Evolutionary conservation across 37 sponge, comb jelly and placozoan species (phyloP), one percentile per base, ranked within the genome.

Genomic region (Beroe ovata): DNA sequence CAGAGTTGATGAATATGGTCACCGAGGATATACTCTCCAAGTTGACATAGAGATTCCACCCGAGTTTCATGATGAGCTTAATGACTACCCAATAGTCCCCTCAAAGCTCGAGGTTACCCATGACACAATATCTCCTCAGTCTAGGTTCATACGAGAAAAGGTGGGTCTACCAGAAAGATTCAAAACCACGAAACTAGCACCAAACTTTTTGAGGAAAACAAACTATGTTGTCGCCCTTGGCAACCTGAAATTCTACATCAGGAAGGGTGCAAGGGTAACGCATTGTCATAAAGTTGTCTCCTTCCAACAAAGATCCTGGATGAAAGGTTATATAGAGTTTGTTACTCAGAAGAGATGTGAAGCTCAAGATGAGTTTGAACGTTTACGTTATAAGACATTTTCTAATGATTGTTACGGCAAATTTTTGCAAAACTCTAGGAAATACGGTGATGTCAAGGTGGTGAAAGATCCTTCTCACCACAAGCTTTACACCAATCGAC

Each of bases 341-440:
- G 64, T 64, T 54, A 89, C 90, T n/a, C 6, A 63, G 23, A 33
- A 16, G 47, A 26, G 90, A 30, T 20, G 34, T 33, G 6, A 38
- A 8, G 4, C 90, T 8, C 63, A 41, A 1, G 22, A 25, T 0
- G 30, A 63, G 16, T 64, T 64, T 64, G 47, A 14, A 60, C 8
- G 38, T 22, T 4, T 14, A 0, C 64, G 63, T 37, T 89, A 25
- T 36, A 89, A 89, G 47, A 16, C 38, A 0, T 32, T 89, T 64
- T 38, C 18, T 22, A 89, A 89, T 37, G 6, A 23, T 25, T 60
- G 18, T 36, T 89, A 28, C 30, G 90, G 90, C 6, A 89, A 89
- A 36, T 64, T 47, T 16, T 64, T 89, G 90, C 69, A 89, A 32
- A 60, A 60, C 30, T 20, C 47, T 8, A 64, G 63, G 63, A 60